phyloP scores from a whole-genome alignment of 2,113 vertebrate species.

The Python bivittatus region DNA sequence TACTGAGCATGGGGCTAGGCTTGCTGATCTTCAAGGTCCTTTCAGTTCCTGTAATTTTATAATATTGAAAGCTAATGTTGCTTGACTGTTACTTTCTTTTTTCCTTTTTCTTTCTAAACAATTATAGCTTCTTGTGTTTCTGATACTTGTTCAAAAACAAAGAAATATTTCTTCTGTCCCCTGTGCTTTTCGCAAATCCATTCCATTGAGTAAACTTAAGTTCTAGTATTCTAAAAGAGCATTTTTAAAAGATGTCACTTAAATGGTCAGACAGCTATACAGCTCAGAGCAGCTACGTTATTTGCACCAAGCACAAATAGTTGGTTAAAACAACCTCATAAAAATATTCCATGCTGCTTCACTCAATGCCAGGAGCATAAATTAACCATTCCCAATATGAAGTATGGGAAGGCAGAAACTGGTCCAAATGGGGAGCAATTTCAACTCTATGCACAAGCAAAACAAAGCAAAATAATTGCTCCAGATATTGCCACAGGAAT shows the following conservation, averaged over 20 bases:
- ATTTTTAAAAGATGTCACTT: background rate
- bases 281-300: background rate
- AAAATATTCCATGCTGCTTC: background rate
- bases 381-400: slow-evolving; percentile 5
- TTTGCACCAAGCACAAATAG: background rate
- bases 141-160: background rate
- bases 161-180: background rate
- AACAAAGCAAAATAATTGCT: slow-evolving; percentile 16
- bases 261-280: background rate
- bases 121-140: background rate
- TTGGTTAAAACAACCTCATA: background rate
- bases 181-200: background rate
- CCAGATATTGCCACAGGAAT: slow-evolving; percentile 19
- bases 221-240: background rate
- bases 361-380: background rate
- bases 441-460: slow-evolving; percentile 18
- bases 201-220: background rate
- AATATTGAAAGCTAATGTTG: background rate
- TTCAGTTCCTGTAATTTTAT: background rate
- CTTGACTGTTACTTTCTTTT: background rate
- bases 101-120: background rate
- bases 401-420: background rate
- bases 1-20: background rate
- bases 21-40: background rate
- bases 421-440: slow-evolving; percentile 11